Base-by-base conservation (phyloP, 1,140 invertebrate genomes). In the Rhyacophila brunnea region DNA sequence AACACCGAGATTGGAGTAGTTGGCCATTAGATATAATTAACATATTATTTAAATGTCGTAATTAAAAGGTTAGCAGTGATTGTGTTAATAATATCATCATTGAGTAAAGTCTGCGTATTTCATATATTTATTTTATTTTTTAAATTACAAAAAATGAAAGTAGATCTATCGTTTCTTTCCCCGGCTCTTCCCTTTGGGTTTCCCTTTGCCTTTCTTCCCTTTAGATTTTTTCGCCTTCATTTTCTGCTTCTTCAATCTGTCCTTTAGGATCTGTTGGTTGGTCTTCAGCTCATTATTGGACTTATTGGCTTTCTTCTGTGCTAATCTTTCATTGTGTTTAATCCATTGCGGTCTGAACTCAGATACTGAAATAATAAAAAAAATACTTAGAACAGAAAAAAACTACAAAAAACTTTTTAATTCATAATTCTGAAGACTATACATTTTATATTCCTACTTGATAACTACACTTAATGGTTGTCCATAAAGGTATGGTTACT, bases 261-360 rank as follows among this genome's bases (percentile, higher is more conserved):
- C 75, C 64, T 79, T 79, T 4, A 79, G 72, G 48, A 79, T 78
- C 58, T 78, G 75, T 28, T 76, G 74, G 55, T 78, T 78, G 67
- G 77, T 65, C 17, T 67, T 68, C 67, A 78, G 72, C 60, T 78
- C 76, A 18, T 69, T 70, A 6, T 68, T 67, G 0, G 67, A 67
- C 18, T 73, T 72, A 0, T 69, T 15, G 28, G 60, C 64, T 36
- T 75, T 73, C 64, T 74, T 73, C 62, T 72, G 72, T 11, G 72
- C 68, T 1, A 77, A 56, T 4, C 74, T 68, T 46, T 79, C 77
- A 66, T 78, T 78, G 64, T 79, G 74, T 47, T 77, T 78, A 64
- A 78, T 70, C 77, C 77, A 79, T 58, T 73, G 72, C 0, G 77
- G 77, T 42, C 77, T 72, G 68, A 79, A 79, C 44, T 79, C 77